Evolutionary conservation across 2,888 invertebrate species (phyloP), one percentile per base, ranked within the genome.

Genomic region (Campoletis raptor): DNA sequence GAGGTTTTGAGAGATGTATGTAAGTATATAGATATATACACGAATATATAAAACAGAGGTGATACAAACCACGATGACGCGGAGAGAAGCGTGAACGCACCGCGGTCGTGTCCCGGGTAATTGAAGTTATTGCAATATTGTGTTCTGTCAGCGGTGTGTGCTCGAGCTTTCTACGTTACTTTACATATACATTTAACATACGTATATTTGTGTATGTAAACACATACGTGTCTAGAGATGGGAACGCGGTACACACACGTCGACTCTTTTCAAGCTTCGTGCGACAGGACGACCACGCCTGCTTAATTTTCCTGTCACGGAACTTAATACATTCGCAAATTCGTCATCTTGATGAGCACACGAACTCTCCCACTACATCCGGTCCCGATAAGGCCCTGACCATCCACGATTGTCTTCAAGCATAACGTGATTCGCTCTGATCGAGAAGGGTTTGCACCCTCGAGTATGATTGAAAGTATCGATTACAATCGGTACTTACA

Each of bases 111-210:
- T 93, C 92, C 91, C 89, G 89, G 37, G 92, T 94, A 94, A 94
- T 94, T 94, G 93, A 93, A 94, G 93, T 94, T 94, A 94, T 94
- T 93, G 94, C 94, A 94, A 94, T 94, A 94, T 94, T 93, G 94
- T 94, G 94, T 94, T 92, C 93, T 93, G 93, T 93, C 94, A 93
- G 91, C 90, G 90, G 81, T 90, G 89, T 89, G 88, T 78, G 88
- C 76, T 90, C 88, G 88, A 89, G 88, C 48, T 67, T 48, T 72
- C 78, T 61, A n/a, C 24, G 12, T 30, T 36, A 36, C 12, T 6
- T 36, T 15, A 45, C 24, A 45, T 24, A 21, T 45, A 70, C 6
- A 45, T 45, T 15, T 42, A 21, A 45, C 37, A 67, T 40, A 21
- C 40, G 36, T 15, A 40, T 15, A 70, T 70, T 12, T 9, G 24